Conservation (phyloP, 2,888 invertebrate species). For the Platerodrilus igneus region DNA sequence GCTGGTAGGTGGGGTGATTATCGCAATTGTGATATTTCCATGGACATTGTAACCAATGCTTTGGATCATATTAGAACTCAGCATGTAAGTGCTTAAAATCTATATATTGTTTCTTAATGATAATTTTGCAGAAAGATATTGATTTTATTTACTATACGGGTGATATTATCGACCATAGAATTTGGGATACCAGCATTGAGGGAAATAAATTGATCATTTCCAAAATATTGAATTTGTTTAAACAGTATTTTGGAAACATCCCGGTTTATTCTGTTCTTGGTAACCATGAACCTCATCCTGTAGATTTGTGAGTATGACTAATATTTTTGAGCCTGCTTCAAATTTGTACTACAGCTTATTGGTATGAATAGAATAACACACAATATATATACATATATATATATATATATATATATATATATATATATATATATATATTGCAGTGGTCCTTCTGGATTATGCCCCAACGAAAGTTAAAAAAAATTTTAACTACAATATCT, state of each 20-base stretch:
- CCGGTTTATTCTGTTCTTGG: slow-evolving; percentile 60
- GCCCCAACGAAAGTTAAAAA: too few relatives aligned
- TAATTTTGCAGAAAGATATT: slow-evolving; percentile 47
- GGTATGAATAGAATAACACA: too few relatives aligned
- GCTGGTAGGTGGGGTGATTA: slow-evolving; percentile 84
- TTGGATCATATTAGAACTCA: slow-evolving; percentile 21
- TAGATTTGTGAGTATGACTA: slow-evolving; percentile 67
- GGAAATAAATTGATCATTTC: slow-evolving; percentile 58
- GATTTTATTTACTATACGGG: slow-evolving; percentile 79
- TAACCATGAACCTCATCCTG: slow-evolving; percentile 69
- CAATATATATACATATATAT: too few relatives aligned
- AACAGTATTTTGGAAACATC: slow-evolving; percentile 47
- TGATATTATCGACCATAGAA: slow-evolving; percentile 79
- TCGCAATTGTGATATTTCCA: slow-evolving; percentile 69
- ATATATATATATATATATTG: too few relatives aligned
- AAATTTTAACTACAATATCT: too few relatives aligned
- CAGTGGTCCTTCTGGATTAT: too few relatives aligned
- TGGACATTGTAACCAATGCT: slow-evolving; percentile 62
- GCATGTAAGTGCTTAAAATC: slow-evolving; percentile 35
- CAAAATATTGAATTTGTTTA: slow-evolving; percentile 47
- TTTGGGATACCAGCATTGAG: slow-evolving; percentile 75
- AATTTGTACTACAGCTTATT: too few relatives aligned
- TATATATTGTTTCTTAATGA: slow-evolving; percentile 69
- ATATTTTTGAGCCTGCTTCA: not conserved
- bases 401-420: too few relatives aligned